phyloP scores from a whole-genome alignment of 2,888 invertebrate genomes.

The Uloborus plumipes region DNA sequence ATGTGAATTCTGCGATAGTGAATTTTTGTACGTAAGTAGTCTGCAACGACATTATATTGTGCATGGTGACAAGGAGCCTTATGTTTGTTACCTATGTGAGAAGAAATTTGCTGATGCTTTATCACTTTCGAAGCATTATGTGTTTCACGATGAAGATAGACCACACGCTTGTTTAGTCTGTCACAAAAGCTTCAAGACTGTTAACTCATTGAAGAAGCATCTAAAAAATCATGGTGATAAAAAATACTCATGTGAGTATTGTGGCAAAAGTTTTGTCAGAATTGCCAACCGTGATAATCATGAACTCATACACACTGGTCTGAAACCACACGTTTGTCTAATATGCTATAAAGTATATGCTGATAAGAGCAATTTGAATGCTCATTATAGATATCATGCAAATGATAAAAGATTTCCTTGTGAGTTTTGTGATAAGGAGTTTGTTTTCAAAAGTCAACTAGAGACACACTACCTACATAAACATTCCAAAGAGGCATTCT shows the following conservation, averaged over 20 bases:
- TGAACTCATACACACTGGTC: neutral
- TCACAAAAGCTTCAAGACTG: neutral
- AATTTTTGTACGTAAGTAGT: slow-evolving; percentile 1
- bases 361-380: slow-evolving; percentile 9
- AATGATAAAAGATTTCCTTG: neutral
- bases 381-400: slow-evolving; percentile 1
- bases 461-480: neutral
- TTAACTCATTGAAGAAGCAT: slow-evolving; percentile 5
- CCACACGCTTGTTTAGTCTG: neutral
- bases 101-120: neutral
- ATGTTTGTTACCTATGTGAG: slow-evolving; percentile 5
- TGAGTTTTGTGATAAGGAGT: slow-evolving; percentile 9
- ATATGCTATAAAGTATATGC: slow-evolving; percentile 1
- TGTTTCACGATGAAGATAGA: neutral
- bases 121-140: neutral
- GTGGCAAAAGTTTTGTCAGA: neutral
- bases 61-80: neutral
- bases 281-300: too few relatives aligned
- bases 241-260: neutral
- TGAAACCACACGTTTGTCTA: slow-evolving; percentile 1
- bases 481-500: too few relatives aligned
- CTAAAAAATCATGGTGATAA: neutral
- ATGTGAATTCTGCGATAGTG: slow-evolving; percentile 1
- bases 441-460: slow-evolving; percentile 11
- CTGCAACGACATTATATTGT: slow-evolving; percentile 7